Percentiles rank a stretch among this genome's conserved stretches.
These are phyloP conservation scores for Odontamblyopus rebecca DNA, from an alignment of 2,797 vertebrate genomes.

Conservation along the genomic window DNA sequence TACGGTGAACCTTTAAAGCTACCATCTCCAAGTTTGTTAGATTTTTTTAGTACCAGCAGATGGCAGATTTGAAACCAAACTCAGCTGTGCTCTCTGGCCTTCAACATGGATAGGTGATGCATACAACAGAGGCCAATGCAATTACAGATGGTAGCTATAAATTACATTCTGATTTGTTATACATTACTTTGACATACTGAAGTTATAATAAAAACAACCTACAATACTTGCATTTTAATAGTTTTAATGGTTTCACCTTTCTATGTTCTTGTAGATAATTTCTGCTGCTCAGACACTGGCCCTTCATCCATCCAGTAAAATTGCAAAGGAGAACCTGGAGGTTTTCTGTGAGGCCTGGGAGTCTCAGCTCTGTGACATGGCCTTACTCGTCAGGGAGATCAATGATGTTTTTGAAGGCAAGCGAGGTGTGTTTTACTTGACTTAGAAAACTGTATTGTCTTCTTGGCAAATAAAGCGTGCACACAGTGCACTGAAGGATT, in stretches of 20 bases:
- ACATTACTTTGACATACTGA: not conserved
- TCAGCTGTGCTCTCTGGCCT: too few relatives aligned
- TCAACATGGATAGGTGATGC: too few relatives aligned
- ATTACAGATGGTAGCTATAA: too few relatives aligned
- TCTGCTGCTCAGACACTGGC: constrained; percentile 95
- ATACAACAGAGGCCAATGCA: too few relatives aligned
- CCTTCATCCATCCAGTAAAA: constrained; percentile 96
- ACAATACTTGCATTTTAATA: not conserved
- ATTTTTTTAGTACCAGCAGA: too few relatives aligned
- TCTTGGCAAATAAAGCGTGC: not conserved
- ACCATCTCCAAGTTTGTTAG: too few relatives aligned
- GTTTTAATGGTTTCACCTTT: too few relatives aligned
- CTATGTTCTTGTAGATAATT: constrained; percentile 83
- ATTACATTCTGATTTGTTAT: not conserved
- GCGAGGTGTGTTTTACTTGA: constrained; percentile 80
- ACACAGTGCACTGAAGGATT: not conserved
- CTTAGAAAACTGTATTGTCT: not conserved
- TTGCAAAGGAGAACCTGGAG: constrained; percentile 97
- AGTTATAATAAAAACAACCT: not conserved
- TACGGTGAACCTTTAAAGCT: not conserved
- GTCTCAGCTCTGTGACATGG: constrained; percentile 95
- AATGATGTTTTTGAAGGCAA: constrained; percentile 92
- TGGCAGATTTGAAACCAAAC: too few relatives aligned
- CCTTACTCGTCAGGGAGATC: constrained; percentile 90
- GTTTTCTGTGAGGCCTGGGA: constrained; percentile 99